These are phyloP conservation scores for Stramonita haemastoma DNA, from an alignment of 2,888 invertebrate genomes.

Conservation along the genomic window DNA sequence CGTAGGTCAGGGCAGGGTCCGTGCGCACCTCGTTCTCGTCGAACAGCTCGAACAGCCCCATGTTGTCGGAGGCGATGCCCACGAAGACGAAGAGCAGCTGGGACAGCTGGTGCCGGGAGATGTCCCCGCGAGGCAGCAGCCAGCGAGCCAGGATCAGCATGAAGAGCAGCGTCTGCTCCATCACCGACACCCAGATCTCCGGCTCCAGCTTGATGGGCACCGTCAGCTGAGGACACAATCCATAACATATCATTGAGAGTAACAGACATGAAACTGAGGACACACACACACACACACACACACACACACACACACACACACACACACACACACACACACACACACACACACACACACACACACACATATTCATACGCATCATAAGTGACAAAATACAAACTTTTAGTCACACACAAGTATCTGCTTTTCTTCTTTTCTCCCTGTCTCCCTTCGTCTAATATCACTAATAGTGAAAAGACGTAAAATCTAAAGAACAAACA, in stretches of 20 bases:
- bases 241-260: not conserved
- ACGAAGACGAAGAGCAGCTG: constrained; percentile 77
- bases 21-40: constrained; percentile 64
- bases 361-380: too few relatives aligned
- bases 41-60: constrained; percentile 70
- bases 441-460: too few relatives aligned
- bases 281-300: too few relatives aligned
- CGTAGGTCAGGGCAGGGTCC: constrained; percentile 67
- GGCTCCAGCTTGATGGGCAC: constrained; percentile 56
- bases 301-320: too few relatives aligned
- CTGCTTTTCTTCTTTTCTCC: too few relatives aligned
- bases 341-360: too few relatives aligned
- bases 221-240: constrained; percentile 43
- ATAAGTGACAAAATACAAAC: too few relatives aligned
- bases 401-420: too few relatives aligned
- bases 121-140: constrained; percentile 70
- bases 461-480: too few relatives aligned
- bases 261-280: too few relatives aligned
- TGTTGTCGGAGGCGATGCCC: constrained; percentile 74
- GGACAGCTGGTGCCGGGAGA: constrained; percentile 76
- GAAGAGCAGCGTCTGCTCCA: constrained; percentile 70
- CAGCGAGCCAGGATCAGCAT: constrained; percentile 71
- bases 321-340: too few relatives aligned
- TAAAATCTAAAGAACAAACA: too few relatives aligned
- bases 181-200: constrained; percentile 62